Conservation (phyloP, 2,113 vertebrate species). For the Nibea albiflora region DNA sequence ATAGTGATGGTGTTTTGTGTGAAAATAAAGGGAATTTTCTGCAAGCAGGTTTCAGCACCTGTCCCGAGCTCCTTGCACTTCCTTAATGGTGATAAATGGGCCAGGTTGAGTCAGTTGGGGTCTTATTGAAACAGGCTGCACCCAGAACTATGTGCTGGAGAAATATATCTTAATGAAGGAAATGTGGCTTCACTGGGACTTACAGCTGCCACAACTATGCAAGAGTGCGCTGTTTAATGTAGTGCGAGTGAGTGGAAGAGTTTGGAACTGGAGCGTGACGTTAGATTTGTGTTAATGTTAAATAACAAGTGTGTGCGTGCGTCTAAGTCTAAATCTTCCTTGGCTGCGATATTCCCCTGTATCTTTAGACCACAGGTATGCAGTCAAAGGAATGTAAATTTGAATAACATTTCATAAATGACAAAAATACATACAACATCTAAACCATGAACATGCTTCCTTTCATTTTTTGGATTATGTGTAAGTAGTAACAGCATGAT, state of each 20-base stretch:
- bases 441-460: not conserved
- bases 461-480: not conserved
- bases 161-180: constrained; percentile 70
- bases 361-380: not conserved
- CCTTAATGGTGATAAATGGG: constrained; percentile 67
- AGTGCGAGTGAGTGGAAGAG: constrained; percentile 36
- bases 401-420: not conserved
- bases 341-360: not conserved
- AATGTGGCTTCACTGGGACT: constrained; percentile 67
- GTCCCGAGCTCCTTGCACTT: constrained; percentile 42
- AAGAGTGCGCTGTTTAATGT: constrained; percentile 46
- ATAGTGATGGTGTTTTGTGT: constrained; percentile 43
- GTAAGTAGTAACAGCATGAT: not conserved
- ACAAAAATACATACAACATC: not conserved
- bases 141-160: constrained; percentile 41
- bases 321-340: constrained; percentile 1
- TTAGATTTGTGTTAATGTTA: constrained; percentile 34
- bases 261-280: constrained; percentile 5
- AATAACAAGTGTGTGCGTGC: constrained; percentile 18
- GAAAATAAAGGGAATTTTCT: constrained; percentile 46
- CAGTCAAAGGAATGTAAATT: not conserved
- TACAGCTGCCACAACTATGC: constrained; percentile 51
- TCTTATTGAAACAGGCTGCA: constrained; percentile 74
- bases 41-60: constrained; percentile 59
- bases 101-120: constrained; percentile 41